These are phyloP conservation scores for Tachuris rubrigastra DNA, from an alignment of 2,113 vertebrate genomes.

Conservation along the genomic window DNA sequence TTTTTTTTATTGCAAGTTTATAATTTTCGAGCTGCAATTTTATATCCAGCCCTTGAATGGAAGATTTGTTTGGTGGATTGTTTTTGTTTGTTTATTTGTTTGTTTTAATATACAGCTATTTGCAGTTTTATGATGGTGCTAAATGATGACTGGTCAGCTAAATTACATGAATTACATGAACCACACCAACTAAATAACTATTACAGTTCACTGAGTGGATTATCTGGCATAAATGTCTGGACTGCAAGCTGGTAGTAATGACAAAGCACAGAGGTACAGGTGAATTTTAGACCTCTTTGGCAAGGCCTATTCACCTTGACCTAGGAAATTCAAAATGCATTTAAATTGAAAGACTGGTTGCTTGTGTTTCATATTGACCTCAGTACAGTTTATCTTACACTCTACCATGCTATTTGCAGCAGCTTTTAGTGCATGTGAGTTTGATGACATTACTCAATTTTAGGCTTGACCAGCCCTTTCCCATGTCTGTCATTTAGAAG, in stretches of 20 bases:
- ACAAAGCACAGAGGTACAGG: neutral
- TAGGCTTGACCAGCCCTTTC: neutral
- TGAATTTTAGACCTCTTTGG: neutral
- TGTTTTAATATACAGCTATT: neutral
- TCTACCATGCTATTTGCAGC: neutral
- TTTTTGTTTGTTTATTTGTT: too few species aligned
- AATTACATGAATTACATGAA: neutral
- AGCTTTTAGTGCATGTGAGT: neutral
- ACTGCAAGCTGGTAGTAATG: neutral
- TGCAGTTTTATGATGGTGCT: neutral
- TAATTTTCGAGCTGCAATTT: constrained; percentile 3
- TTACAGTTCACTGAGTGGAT: neutral
- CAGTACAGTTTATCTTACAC: neutral
- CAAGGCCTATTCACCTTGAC: neutral
- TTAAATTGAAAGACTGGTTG: neutral
- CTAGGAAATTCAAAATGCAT: neutral
- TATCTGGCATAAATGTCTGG: neutral
- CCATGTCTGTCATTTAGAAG: neutral
- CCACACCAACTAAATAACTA: neutral
- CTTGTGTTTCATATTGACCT: neutral
- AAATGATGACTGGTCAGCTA: neutral
- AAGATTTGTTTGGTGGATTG: neutral
- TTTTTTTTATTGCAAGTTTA: neutral
- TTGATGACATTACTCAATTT: constrained; percentile 13
- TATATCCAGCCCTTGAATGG: neutral